Conservation (phyloP, 2,113 vertebrate genomes). For the Prunella himalayana region DNA sequence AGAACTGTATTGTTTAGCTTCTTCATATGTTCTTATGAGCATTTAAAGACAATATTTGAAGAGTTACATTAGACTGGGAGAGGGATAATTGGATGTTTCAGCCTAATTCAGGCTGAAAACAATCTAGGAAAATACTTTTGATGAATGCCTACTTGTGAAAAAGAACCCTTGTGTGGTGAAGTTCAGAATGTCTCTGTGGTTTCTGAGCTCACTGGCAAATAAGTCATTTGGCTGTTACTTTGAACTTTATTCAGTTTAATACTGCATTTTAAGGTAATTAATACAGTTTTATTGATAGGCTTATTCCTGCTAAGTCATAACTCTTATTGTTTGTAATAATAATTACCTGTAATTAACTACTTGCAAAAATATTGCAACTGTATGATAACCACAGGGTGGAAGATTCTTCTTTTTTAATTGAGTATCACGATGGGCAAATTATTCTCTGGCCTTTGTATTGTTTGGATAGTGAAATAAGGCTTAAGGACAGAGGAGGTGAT, state of each 20-base stretch:
- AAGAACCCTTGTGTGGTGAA: neutral
- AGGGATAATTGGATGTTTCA: neutral
- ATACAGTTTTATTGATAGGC: neutral
- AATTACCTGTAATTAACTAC: neutral
- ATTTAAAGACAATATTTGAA: neutral
- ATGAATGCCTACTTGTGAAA: neutral
- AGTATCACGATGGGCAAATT: neutral
- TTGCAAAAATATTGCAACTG: neutral
- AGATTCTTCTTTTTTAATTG: neutral
- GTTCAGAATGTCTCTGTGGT: neutral
- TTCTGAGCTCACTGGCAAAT: neutral
- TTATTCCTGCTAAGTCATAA: neutral
- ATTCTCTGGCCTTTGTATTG: neutral
- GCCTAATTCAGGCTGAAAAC: neutral
- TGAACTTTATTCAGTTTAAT: neutral
- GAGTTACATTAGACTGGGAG: neutral
- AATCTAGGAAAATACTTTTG: neutral
- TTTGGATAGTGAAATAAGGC: neutral
- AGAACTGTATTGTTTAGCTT: neutral
- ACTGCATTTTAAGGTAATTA: neutral
- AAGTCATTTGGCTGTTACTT: neutral
- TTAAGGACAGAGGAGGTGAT: neutral
- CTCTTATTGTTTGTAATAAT: neutral
- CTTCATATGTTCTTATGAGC: neutral
- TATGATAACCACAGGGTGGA: neutral